phyloP scores from a whole-genome alignment of 37 sponge, comb jelly and placozoan species.

The Halichondria panicea region DNA sequence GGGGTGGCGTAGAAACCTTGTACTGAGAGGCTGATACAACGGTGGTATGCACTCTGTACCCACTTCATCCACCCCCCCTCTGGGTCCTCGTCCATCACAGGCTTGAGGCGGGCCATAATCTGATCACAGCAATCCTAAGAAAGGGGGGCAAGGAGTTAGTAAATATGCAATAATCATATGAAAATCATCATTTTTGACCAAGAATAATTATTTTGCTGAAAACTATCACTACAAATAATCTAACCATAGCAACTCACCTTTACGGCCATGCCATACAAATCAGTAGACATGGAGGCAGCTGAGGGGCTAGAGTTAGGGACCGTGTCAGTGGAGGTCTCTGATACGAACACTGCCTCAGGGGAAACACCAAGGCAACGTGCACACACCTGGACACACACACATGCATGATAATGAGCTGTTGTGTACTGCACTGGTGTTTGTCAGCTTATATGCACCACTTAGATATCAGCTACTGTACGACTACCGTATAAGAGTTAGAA shows the following conservation, averaged over 20 bases:
- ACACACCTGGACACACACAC: no score
- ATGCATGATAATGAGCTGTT: no score
- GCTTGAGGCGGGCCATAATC: conserved; percentile 61
- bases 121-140: conserved; percentile 78
- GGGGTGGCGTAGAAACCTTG: conserved; percentile 71
- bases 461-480: no score
- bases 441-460: no score
- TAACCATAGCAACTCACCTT: conserved; percentile 11
- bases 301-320: conserved; percentile 76
- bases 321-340: conserved; percentile 71
- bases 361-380: conserved; percentile 68
- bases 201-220: neutral
- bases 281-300: conserved; percentile 87
- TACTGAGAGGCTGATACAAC: conserved; percentile 73
- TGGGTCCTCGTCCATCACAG: conserved; percentile 53
- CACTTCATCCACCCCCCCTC: conserved; percentile 77
- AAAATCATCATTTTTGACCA: no score
- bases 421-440: no score
- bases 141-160: no score
- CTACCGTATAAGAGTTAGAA: no score
- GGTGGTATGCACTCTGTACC: conserved; percentile 70
- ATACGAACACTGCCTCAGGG: conserved; percentile 49
- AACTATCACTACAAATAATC: neutral
- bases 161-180: no score
- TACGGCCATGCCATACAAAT: conserved; percentile 87